Conservation (phyloP, 2,888 invertebrate species). For the Tenthredo notha region DNA sequence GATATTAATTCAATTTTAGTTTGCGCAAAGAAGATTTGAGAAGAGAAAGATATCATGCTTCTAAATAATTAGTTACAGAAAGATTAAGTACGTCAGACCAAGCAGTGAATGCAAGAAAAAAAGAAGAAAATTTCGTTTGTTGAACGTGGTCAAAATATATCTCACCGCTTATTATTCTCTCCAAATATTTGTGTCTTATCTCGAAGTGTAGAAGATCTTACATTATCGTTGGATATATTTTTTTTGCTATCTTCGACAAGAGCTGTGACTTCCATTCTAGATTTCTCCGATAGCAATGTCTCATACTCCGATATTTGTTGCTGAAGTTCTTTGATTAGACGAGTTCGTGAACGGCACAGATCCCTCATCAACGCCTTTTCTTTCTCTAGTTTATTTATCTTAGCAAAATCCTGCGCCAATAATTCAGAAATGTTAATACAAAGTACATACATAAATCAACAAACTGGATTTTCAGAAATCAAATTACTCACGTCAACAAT, state of each 20-base stretch:
- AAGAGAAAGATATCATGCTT: not conserved
- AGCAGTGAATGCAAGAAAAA: not conserved
- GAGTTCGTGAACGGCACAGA: constrained; percentile 79
- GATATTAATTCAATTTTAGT: not conserved
- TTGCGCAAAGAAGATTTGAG: not conserved
- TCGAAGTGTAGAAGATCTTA: not conserved
- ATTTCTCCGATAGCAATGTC: constrained; percentile 26
- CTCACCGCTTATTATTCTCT: constrained; percentile 52
- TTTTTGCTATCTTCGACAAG: not conserved
- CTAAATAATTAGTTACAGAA: not conserved
- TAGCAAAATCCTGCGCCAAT: constrained; percentile 79
- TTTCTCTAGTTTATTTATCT: constrained; percentile 80
- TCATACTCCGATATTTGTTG: constrained; percentile 62
- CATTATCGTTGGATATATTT: not conserved
- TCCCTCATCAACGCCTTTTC: constrained; percentile 78
- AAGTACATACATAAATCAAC: not conserved
- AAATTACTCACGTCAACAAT: constrained; percentile 65
- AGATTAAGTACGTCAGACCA: constrained; percentile 7
- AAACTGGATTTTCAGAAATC: not conserved
- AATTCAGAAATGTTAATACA: not conserved
- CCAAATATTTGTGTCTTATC: constrained; percentile 45
- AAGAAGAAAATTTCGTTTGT: not conserved
- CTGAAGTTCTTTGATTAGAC: constrained; percentile 65
- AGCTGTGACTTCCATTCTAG: not conserved
- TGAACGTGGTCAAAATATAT: constrained; percentile 1